Conservation (phyloP, 2,888 invertebrate species). For the Beris morrisii region DNA sequence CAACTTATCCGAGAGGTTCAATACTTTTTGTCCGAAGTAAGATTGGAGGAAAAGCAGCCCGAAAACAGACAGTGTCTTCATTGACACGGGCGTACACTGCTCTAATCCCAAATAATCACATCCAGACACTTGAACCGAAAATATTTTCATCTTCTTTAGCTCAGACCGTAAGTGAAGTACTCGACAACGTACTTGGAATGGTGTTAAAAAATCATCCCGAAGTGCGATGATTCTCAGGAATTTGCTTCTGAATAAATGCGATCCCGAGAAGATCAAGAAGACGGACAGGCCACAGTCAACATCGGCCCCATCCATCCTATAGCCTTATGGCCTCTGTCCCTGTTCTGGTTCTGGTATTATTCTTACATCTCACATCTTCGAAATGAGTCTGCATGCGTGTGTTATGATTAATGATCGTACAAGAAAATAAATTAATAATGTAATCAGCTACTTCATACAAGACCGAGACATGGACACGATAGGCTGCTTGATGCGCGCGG, state of each 20-base stretch:
- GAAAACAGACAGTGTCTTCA: neutral
- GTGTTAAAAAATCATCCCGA: conserved; percentile 5
- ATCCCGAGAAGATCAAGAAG: neutral
- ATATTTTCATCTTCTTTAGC: conserved; percentile 5
- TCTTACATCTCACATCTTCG: neutral
- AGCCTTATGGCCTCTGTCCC: no score
- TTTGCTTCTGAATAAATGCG: conserved; percentile 8
- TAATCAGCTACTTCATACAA: conserved; percentile 50
- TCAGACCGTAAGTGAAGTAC: neutral
- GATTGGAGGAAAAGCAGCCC: no score
- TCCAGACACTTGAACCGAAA: neutral
- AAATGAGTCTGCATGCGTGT: conserved; percentile 40
- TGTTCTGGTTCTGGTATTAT: no score
- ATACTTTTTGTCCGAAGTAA: neutral
- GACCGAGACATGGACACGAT: conserved; percentile 25
- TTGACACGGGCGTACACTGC: conserved; percentile 4
- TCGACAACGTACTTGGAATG: neutral
- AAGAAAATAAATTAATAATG: conserved; percentile 54
- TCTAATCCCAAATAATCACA: conserved; percentile 13
- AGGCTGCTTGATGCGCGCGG: conserved; percentile 5
- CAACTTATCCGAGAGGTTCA: neutral
- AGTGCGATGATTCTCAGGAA: conserved; percentile 6
- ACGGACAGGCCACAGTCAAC: neutral
- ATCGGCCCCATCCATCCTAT: no score
- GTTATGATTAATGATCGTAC: conserved; percentile 55